Base-by-base conservation (phyloP, 92 coral and sea anemone genomes). In the Epizoanthus ramosus region DNA sequence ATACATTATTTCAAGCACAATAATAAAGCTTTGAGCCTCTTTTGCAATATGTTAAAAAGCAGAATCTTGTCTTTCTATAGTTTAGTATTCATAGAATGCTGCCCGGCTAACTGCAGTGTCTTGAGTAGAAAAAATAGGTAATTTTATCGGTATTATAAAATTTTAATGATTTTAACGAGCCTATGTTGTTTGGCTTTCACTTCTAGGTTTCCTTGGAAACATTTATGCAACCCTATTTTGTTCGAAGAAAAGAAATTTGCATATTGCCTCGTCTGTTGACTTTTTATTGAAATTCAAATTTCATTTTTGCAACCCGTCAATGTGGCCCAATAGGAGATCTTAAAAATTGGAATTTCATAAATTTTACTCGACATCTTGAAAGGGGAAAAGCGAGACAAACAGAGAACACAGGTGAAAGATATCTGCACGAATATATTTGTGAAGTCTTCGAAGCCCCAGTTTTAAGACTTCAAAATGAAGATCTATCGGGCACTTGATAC, bases 281-380 rank as follows among this genome's bases (percentile, higher is more conserved):
- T 88, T 73, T 60, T 43, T 85, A 53, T 85, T 85, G 92, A 81
- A 89, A 89, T 89, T 89, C 87, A 89, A 89, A 89, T 89, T 85
- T 80, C 37, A 73, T 61, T 67, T 85, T 74, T 39, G 75, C 63
- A 21, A 61, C 68, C 60, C 82, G 92, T 85, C 89, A 88, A 18
- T 75, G 17, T 43, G 21, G 25, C 25, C 92, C 92, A 89, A 89
- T 89, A 75, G 92, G 84, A 81, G 52, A 63, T 77, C 82, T 21
- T 52, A 45, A 21, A 77, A 61, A 21, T 12, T 17, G 10, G 35
- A 77, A 37, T 61, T 63, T 77, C 68, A 77, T 60, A 60, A 35
- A 60, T 63, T 63, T 77, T 63, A 39, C 69, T 59, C 82, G 82
- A 77, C 82, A 77, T 77, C 58, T 77, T 77, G 82, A 77, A 25